Base-by-base conservation (phyloP, 1,140 invertebrate genomes). In the Drosophila chauvacae region DNA sequence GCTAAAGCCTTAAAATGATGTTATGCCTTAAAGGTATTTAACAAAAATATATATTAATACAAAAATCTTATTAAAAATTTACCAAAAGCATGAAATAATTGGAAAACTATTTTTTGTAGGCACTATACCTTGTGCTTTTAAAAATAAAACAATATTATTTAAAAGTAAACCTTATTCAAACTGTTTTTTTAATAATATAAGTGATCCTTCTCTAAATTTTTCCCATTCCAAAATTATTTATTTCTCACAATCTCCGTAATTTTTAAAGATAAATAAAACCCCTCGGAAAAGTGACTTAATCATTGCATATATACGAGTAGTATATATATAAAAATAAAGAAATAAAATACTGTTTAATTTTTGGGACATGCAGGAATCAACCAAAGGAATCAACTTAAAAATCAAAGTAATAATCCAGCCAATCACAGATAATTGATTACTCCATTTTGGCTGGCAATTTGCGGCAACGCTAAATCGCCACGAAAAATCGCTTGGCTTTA, bases 351-450 rank as follows among this genome's bases (percentile, higher is more conserved):
- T 6, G 3, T 20, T 55, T 23, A 35, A 14, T 23, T 55, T 37
- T 1, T 16, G 37, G 9, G 13, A 1, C 18, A 18, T 16, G 7
- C 16, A 26, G 11, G 7, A 44, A 44, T 20, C 16, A 26, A 16
- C 2, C 20, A 10, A 11, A 10, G 2, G 14, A 64, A 44, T 44
- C 59, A 65, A 62, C 3, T 61, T 56, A 33, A 44, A 64, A 44
- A 62, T 65, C 42, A 33, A 45, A 39, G 41, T 65, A 62, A 65
- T 62, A 65, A 56, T 65, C 30, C 39, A 7, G 4, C 58, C 58
- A 26, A 65, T 65, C 57, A 26, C 16, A 10, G 57, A 11, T 35
- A 44, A 65, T 65, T 65, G 44, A 61, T 33, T 41, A 62, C 16
- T 41, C 16, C 39, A 28, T 35, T 62, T 59, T 33, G 30, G 26